Conservation (phyloP, 2,113 vertebrate species). For the Pituophis catenifer region DNA sequence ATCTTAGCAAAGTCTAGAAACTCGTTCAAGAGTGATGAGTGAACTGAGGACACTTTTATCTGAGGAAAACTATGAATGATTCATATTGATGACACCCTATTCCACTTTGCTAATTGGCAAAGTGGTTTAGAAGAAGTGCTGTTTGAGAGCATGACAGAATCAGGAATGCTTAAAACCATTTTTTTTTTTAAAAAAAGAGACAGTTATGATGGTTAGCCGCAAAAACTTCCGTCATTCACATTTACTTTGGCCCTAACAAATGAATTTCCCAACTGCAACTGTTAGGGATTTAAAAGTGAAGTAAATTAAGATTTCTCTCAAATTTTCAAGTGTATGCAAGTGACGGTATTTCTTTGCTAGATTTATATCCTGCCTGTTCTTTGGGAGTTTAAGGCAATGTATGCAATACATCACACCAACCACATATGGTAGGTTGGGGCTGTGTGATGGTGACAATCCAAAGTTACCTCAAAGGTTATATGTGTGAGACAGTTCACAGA, state of each 20-base stretch:
- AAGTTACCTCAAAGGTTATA: neutral
- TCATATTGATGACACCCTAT: neutral
- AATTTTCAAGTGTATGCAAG: neutral
- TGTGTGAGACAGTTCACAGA: neutral
- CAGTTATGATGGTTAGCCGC: neutral
- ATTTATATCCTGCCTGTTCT: neutral
- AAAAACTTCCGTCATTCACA: neutral
- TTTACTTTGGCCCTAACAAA: neutral
- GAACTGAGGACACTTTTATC: neutral
- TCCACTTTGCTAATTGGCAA: neutral
- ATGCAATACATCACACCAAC: neutral
- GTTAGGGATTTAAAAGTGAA: neutral
- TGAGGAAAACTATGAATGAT: fast-evolving
- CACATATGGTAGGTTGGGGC: neutral
- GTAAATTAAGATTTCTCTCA: neutral
- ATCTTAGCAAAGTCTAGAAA: fast-evolving
- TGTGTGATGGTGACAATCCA: neutral
- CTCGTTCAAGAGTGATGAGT: neutral
- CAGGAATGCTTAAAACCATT: neutral
- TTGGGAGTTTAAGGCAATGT: neutral
- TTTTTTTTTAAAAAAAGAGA: neutral
- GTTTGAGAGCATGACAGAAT: neutral
- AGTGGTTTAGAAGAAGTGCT: neutral
- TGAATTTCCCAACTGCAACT: neutral
- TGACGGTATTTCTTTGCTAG: neutral